phyloP scores from a whole-genome alignment of 2,888 invertebrate species.

The Latheticus oryzae region DNA sequence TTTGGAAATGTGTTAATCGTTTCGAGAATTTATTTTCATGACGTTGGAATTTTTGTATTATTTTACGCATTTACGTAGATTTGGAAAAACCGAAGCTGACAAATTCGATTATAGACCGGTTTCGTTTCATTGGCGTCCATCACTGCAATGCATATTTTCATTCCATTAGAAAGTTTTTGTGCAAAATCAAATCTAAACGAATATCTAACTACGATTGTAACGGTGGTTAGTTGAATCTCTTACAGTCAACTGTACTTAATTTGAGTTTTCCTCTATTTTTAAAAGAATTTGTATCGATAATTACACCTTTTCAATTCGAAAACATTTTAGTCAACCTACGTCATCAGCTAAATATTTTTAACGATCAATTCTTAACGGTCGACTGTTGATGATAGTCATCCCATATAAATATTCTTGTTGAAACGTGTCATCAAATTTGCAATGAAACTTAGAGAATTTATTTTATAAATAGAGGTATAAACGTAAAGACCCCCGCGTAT shows the following conservation, averaged over 20 bases:
- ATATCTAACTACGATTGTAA: no score
- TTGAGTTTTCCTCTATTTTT: conserved; percentile 1
- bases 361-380: conserved; percentile 1
- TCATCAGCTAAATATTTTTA: conserved; percentile 5
- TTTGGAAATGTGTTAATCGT: no score
- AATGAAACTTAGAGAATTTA: conserved; percentile 25
- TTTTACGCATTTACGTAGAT: no score
- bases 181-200: no score
- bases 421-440: conserved; percentile 25
- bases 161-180: no score
- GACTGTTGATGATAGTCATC: conserved; percentile 4
- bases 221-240: no score
- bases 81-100: no score
- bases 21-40: no score
- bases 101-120: no score
- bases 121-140: no score
- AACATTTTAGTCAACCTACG: conserved; percentile 3
- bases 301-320: not conserved
- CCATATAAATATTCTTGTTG: conserved; percentile 14
- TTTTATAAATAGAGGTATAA: conserved; percentile 14
- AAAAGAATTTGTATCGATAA: not conserved
- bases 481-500: conserved; percentile 18
- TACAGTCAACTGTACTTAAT: conserved; percentile 13
- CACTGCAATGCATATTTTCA: no score
- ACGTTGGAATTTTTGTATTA: no score